Evolutionary conservation across 2,888 invertebrate species (phyloP), one percentile per base, ranked within the genome.

Genomic region (Ormyrus thymus): DNA sequence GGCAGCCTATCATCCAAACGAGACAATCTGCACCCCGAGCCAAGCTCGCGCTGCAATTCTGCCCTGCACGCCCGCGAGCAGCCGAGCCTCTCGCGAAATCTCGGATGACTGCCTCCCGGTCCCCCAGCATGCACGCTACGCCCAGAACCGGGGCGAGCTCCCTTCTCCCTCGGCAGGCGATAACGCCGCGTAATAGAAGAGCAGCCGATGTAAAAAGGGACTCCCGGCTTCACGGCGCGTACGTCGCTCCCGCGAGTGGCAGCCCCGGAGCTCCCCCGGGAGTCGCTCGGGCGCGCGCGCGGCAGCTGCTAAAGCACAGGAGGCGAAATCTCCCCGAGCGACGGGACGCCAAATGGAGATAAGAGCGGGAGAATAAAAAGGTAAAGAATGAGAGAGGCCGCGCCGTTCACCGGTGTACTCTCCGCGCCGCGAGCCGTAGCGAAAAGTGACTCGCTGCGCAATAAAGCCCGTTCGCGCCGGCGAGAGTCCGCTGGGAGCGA

Each of bases 361-460:
- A 65, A 76, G 74, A 64, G 77, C 58, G 65, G 62, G 56, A 56
- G 61, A 72, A 82, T 76, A 76, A 79, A 79, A 78, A 81, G 76
- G 77, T 75, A 68, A 64, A 77, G 65, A 79, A 73, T 62, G 81
- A 69, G 53, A 66, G 74, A 50, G 76, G 59, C 62, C 61, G 65
- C 29, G 29, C 29, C 29, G 29, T 2, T 0, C 29, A 1, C 29
- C n/a, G n/a, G n/a, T 29, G 29, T 29, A 29, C 29, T 29, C 29
- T 29, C 29, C 2, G 29, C 29, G 29, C 1, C 2, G 29, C 2
- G 2, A 29, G 29, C 29, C 29, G 61, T 29, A 53, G 59, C 50
- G 53, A 46, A 55, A 55, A 56, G 55, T 50, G 64, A 73, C 59
- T 29, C 29, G 29, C 29, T 64, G 72, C 11, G 51, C 72, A 69